Evolutionary conservation across 2,888 invertebrate genomes (phyloP).

Genomic region (Aproaerema taeniolella): DNA sequence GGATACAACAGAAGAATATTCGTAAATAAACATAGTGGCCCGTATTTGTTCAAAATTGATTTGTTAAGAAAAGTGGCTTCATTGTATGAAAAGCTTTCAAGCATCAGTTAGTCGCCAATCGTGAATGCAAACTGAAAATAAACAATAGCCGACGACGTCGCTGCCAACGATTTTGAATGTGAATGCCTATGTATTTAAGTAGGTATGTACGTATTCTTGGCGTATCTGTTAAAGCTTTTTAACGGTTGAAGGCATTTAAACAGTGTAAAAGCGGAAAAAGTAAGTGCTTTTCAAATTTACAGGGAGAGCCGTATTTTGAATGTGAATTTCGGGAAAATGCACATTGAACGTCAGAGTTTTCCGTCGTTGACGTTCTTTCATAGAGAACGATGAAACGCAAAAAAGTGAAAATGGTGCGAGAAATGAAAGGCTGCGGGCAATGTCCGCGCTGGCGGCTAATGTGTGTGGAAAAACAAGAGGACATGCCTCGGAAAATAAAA

Average conservation of each 20-base stretch:
- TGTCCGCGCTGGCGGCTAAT: conserved; percentile 30
- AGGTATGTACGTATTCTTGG: too few species aligned
- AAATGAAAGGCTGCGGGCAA: conserved; percentile 27
- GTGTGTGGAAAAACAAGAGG: conserved; percentile 35
- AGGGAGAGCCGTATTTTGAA: not conserved
- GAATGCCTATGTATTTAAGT: too few species aligned
- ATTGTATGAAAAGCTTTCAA: conserved; percentile 27
- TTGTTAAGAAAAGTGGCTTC: conserved; percentile 13
- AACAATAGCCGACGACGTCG: conserved; percentile 2
- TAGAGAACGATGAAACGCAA: conserved; percentile 8
- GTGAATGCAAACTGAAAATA: conserved; percentile 22
- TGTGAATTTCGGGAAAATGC: conserved; percentile 23
- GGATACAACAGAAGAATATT: conserved; percentile 4
- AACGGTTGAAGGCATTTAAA: not conserved
- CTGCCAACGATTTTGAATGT: too few species aligned
- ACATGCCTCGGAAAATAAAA: not conserved
- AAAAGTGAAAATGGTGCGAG: conserved; percentile 26
- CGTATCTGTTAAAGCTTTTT: not conserved
- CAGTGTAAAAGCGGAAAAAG: not conserved
- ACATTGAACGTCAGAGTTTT: conserved; percentile 24
- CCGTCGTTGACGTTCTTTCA: conserved; percentile 31
- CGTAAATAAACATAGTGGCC: conserved; percentile 10
- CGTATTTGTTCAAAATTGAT: conserved; percentile 9
- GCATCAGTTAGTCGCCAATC: conserved; percentile 21
- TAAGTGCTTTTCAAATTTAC: not conserved